These are phyloP conservation scores for Aphidius colemani DNA, from an alignment of 2,888 invertebrate genomes.

Conservation along the genomic window DNA sequence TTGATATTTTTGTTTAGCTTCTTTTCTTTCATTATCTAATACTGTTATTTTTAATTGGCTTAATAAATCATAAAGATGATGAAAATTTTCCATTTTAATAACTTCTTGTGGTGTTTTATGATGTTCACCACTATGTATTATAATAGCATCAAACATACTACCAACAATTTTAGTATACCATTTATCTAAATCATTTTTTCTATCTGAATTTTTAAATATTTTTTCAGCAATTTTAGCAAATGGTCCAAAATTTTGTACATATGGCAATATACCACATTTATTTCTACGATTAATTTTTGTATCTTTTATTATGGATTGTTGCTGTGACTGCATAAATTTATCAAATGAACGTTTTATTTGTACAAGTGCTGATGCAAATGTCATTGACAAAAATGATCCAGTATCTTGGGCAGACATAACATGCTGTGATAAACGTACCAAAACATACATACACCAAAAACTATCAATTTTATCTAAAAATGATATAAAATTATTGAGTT, in stretches of 20 bases:
- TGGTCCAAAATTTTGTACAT: constrained; percentile 85
- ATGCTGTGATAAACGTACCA: constrained; percentile 90
- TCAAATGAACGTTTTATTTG: constrained; percentile 91
- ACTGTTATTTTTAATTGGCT: constrained; percentile 89
- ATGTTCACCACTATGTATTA: constrained; percentile 78
- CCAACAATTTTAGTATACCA: constrained; percentile 84
- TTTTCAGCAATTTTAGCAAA: constrained; percentile 86
- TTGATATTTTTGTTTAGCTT: constrained; percentile 86
- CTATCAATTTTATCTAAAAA: constrained; percentile 87
- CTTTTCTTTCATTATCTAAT: constrained; percentile 85
- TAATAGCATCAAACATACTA: constrained; percentile 83
- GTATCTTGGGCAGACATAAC: constrained; percentile 88
- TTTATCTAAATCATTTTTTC: constrained; percentile 89
- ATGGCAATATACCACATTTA: constrained; percentile 88
- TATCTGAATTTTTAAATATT: constrained; percentile 83
- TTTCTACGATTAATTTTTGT: constrained; percentile 73
- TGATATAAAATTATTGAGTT: constrained; percentile 82
- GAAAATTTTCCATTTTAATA: constrained; percentile 95
- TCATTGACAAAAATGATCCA: constrained; percentile 85
- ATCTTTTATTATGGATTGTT: constrained; percentile 77
- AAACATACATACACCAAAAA: constrained; percentile 91
- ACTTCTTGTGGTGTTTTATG: constrained; percentile 92
- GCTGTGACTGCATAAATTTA: constrained; percentile 83
- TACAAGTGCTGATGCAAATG: constrained; percentile 83
- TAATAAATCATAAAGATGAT: constrained; percentile 85